phyloP scores from a whole-genome alignment of 1,140 invertebrate genomes.

The Brachionus angularis region DNA sequence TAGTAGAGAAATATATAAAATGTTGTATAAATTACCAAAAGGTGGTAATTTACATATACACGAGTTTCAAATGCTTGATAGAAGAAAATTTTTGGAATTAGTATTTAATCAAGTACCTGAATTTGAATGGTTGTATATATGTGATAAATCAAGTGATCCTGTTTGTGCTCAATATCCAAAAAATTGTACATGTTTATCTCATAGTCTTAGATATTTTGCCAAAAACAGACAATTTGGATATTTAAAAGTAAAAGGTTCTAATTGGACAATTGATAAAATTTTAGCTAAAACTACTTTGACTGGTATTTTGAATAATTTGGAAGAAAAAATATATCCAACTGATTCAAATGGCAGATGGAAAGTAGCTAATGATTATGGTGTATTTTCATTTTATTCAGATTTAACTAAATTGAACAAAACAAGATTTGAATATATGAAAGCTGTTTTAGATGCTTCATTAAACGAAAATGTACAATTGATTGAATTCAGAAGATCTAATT shows the following conservation, averaged over 20 bases:
- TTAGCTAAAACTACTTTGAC: slow-evolving; percentile 25
- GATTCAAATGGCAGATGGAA: slow-evolving; percentile 25
- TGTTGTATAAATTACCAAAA: slow-evolving; percentile 28
- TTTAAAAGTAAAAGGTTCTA: slow-evolving; percentile 35
- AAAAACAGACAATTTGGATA: slow-evolving; percentile 1
- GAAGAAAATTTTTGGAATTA: slow-evolving; percentile 25
- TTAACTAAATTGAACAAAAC: slow-evolving; percentile 30
- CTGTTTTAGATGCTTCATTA: not conserved
- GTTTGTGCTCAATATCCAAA: not conserved
- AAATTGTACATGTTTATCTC: not conserved
- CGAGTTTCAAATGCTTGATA: slow-evolving; percentile 37
- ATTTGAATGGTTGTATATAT: slow-evolving; percentile 27
- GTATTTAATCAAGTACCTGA: not conserved
- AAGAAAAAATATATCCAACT: slow-evolving; percentile 34
- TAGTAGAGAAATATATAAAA: slow-evolving; percentile 13
- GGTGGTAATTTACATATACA: slow-evolving; percentile 42
- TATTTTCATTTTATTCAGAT: slow-evolving; percentile 15
- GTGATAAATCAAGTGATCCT: slow-evolving; percentile 15
- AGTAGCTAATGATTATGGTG: slow-evolving; percentile 31
- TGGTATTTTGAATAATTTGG: slow-evolving; percentile 29
- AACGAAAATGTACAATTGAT: slow-evolving; percentile 38
- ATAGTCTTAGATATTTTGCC: slow-evolving; percentile 30
- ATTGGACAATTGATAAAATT: slow-evolving; percentile 38
- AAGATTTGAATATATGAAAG: slow-evolving; percentile 34
- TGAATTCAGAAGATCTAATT: slow-evolving; percentile 25